Evolutionary conservation across 2,797 vertebrate species (phyloP).

Genomic region (Gallinago stenura): DNA sequence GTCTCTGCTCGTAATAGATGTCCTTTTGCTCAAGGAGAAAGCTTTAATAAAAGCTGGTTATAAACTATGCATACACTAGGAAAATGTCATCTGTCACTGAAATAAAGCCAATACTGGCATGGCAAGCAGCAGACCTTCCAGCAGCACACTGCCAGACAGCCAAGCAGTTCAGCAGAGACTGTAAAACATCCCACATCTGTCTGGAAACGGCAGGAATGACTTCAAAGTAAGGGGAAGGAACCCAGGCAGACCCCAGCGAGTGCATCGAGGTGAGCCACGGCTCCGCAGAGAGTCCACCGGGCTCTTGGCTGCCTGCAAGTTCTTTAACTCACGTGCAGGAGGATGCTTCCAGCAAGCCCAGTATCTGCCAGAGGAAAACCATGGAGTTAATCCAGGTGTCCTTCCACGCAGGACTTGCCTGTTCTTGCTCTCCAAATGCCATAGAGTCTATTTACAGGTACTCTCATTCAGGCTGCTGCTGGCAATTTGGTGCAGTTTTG

Average conservation of each 20-base stretch:
- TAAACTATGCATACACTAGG: neutral
- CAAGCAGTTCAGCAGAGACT: neutral
- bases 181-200: neutral
- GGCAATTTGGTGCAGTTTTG: neutral
- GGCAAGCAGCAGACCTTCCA: neutral
- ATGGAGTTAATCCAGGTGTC: fast-evolving
- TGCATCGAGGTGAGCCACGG: neutral
- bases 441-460: neutral
- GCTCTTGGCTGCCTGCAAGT: neutral
- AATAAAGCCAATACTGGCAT: neutral
- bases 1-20: neutral
- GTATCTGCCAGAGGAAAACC: neutral
- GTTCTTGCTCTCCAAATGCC: neutral
- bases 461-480: neutral
- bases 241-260: neutral
- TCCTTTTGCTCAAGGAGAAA: slow-evolving; percentile 44
- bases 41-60: neutral
- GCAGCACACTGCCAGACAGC: neutral
- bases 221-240: neutral
- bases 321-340: neutral
- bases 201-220: neutral
- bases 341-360: neutral
- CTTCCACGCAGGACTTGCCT: neutral
- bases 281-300: neutral
- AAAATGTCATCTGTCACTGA: slow-evolving; percentile 42